Conservation (phyloP, 2,113 vertebrate species). For the Mesitornis unicolor region DNA sequence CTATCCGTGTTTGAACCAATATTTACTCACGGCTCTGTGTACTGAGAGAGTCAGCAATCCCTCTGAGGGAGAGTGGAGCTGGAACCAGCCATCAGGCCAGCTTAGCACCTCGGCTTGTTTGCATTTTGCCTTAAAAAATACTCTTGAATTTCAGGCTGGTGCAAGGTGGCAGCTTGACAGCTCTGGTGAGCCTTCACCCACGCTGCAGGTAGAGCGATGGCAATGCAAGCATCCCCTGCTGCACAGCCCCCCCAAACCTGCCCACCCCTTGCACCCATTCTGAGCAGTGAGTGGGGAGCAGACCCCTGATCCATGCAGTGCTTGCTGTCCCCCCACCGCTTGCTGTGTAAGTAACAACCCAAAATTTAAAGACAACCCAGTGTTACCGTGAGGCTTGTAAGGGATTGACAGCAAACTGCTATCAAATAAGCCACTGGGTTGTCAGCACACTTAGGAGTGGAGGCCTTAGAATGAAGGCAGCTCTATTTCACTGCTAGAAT, state of each 20-base stretch:
- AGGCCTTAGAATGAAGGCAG: background rate
- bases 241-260: fast-evolving
- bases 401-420: background rate
- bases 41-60: background rate
- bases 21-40: background rate
- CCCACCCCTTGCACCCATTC: background rate
- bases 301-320: background rate
- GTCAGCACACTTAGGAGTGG: background rate
- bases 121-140: background rate
- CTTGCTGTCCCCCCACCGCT: background rate
- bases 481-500: background rate
- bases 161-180: background rate
- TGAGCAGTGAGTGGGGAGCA: background rate
- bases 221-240: background rate
- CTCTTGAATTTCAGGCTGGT: background rate
- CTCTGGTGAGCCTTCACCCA: background rate
- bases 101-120: background rate
- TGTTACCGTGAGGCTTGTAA: fast-evolving
- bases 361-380: background rate
- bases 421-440: background rate
- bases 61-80: background rate
- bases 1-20: background rate
- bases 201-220: background rate
- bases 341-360: background rate
- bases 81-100: background rate